A percentile compares a stretch with the other conserved stretches of the same genome.
These are phyloP conservation scores for Carettochelys insculpta DNA, from an alignment of 2,113 vertebrate genomes.

Conservation along the genomic window DNA sequence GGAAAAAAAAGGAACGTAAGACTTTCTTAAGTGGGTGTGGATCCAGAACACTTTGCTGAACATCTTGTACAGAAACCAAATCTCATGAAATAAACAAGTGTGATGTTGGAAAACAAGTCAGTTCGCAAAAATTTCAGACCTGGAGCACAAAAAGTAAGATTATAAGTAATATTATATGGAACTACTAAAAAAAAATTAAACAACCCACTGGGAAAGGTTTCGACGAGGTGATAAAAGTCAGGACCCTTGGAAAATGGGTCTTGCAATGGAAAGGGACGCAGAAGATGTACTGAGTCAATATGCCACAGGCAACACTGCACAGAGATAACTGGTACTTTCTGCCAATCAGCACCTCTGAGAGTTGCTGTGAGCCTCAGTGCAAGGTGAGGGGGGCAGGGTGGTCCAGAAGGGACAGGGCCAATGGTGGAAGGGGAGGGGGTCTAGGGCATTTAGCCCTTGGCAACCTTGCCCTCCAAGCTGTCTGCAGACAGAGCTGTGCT, in stretches of 20 bases:
- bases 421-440: too few species aligned
- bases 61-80: background rate
- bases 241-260: background rate
- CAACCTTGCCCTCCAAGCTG: too few species aligned
- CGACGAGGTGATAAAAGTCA: background rate
- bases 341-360: too few species aligned
- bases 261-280: background rate
- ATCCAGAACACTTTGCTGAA: background rate
- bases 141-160: background rate
- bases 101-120: background rate
- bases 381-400: too few species aligned
- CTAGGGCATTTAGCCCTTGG: too few species aligned
- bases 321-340: background rate
- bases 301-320: background rate
- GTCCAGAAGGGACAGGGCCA: too few species aligned
- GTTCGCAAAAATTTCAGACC: background rate
- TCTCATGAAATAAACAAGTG: background rate
- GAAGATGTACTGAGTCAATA: fast-evolving
- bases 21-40: background rate
- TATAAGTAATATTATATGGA: background rate
- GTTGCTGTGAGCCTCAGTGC: too few species aligned
- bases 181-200: background rate
- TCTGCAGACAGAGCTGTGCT: too few species aligned
- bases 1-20: background rate
- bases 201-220: background rate